Percentiles rank a stretch among this genome's conserved stretches.
Evolutionary conservation across 2,113 vertebrate species (phyloP).

Genomic region (Callipepla californica): DNA sequence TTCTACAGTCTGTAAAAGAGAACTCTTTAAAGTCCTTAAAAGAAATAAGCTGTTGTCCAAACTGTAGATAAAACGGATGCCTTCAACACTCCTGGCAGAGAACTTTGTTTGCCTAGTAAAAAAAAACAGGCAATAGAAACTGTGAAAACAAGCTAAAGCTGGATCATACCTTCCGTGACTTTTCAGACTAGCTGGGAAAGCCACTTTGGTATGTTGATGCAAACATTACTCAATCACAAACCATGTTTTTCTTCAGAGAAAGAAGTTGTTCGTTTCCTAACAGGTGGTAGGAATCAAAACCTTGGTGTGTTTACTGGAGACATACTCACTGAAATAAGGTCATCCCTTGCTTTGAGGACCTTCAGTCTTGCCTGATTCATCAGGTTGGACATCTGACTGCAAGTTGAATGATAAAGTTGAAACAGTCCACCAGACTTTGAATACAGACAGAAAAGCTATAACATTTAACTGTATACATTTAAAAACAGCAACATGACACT

Average conservation of each 20-base stretch:
- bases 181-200: not conserved
- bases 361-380: slow-evolving; percentile 98
- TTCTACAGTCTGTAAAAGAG: not conserved
- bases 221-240: not conserved
- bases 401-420: slow-evolving; percentile 28
- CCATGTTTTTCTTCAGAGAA: not conserved
- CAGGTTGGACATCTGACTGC: slow-evolving; percentile 97
- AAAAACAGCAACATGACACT: not conserved
- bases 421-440: slow-evolving; percentile 8
- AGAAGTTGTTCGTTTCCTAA: not conserved
- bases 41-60: not conserved
- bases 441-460: not conserved
- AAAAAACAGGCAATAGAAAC: not conserved
- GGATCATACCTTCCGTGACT: not conserved
- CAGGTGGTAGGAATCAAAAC: not conserved
- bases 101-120: not conserved
- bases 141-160: not conserved
- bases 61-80: not conserved
- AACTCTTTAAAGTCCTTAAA: not conserved
- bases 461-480: not conserved
- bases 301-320: not conserved
- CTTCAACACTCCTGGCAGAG: not conserved
- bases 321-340: slow-evolving; percentile 93
- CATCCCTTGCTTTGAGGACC: slow-evolving; percentile 96
- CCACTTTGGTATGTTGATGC: not conserved